These are phyloP conservation scores for Antedon mediterranea DNA, from an alignment of 53 echinoderm and acorn worm genomes.

Conservation along the genomic window DNA sequence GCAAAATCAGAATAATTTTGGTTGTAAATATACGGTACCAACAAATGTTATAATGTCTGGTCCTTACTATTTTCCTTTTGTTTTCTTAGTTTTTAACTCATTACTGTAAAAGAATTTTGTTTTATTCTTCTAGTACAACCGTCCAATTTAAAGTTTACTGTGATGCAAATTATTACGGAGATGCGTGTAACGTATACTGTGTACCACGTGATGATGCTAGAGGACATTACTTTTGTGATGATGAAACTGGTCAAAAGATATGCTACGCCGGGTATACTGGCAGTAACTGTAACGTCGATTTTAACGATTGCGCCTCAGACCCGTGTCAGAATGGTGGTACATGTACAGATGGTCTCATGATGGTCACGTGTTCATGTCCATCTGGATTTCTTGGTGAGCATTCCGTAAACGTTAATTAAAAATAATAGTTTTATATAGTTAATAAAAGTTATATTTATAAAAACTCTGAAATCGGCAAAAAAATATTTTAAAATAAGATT, in stretches of 20 bases:
- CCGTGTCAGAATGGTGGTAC: background rate
- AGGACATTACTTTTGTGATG: background rate
- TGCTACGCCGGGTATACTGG: background rate
- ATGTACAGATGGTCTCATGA: background rate
- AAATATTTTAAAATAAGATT: no score
- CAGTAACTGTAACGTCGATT: background rate
- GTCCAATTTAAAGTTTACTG: background rate
- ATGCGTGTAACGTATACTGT: background rate
- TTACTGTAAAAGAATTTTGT: no score
- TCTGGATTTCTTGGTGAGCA: background rate
- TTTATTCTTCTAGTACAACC: background rate
- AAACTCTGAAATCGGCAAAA: no score
- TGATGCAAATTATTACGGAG: background rate
- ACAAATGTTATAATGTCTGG: no score
- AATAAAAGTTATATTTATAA: no score
- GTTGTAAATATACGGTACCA: no score
- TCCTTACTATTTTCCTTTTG: no score
- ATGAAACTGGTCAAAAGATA: background rate
- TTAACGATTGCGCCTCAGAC: background rate
- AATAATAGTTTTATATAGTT: no score
- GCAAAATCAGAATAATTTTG: no score
- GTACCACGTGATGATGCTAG: background rate
- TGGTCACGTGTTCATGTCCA: background rate
- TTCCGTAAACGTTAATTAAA: background rate
- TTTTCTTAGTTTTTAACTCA: no score